phyloP scores from a whole-genome alignment of 2,113 vertebrate species.

The Oncorhynchus kisutch region DNA sequence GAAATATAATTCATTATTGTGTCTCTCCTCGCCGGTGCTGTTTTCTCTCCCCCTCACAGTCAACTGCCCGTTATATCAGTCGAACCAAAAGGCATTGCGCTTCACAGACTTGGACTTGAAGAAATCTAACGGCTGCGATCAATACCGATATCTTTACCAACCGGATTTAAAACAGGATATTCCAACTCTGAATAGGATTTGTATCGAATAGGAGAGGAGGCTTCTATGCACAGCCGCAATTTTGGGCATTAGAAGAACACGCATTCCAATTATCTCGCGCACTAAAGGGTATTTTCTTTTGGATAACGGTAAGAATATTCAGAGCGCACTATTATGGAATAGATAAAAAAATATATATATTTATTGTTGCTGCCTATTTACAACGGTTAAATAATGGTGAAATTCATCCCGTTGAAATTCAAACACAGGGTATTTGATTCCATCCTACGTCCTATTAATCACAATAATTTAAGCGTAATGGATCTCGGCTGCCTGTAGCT shows the following conservation, averaged over 20 bases:
- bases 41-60: constrained; percentile 36
- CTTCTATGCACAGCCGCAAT: constrained; percentile 41
- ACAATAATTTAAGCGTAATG: constrained; percentile 42
- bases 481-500: constrained; percentile 38
- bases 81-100: constrained; percentile 34
- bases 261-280: constrained; percentile 61
- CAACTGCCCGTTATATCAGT: constrained; percentile 46
- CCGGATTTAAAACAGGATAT: constrained; percentile 42
- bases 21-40: constrained; percentile 24
- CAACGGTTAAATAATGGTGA: constrained; percentile 36
- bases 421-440: constrained; percentile 17
- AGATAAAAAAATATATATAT: constrained; percentile 1
- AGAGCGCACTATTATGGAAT: constrained; percentile 15
- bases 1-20: constrained; percentile 50
- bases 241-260: constrained; percentile 42
- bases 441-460: constrained; percentile 26
- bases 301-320: constrained; percentile 53
- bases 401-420: constrained; percentile 35
- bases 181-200: constrained; percentile 14
- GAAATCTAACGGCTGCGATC: constrained; percentile 31
- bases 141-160: constrained; percentile 54
- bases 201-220: constrained; percentile 30
- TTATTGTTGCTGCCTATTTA: constrained; percentile 37
- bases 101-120: constrained; percentile 29
- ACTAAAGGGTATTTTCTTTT: constrained; percentile 53